Evolutionary conservation across 2,797 vertebrate species (phyloP).

Genomic region (Silurus lanzhouensis): DNA sequence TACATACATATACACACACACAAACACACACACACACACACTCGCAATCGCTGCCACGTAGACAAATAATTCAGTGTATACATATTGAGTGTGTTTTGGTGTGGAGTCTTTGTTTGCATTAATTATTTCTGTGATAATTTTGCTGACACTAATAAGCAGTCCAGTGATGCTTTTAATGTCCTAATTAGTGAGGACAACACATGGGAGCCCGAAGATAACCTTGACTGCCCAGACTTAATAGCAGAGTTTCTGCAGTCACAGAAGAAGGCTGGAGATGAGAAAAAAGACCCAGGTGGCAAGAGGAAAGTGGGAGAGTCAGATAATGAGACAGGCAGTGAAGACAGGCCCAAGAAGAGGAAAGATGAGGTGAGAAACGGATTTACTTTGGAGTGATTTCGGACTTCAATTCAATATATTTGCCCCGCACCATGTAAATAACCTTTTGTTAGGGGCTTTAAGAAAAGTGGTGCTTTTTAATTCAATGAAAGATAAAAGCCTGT

Average conservation of each 20-base stretch:
- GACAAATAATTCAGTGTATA: not conserved
- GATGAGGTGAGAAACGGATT: conserved; percentile 82
- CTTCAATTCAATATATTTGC: not conserved
- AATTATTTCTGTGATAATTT: not conserved
- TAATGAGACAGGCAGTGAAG: conserved; percentile 78
- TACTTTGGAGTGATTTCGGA: not conserved
- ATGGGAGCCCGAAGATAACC: conserved; percentile 96
- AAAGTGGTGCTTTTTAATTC: not conserved
- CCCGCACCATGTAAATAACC: not conserved
- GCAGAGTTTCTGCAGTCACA: conserved; percentile 92
- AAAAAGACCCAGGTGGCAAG: conserved; percentile 79
- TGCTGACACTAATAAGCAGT: not conserved
- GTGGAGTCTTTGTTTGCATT: not conserved
- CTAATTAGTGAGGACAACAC: conserved; percentile 91
- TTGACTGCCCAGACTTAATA: conserved; percentile 95
- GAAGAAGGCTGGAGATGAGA: conserved; percentile 86
- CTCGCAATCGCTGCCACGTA: too few relatives aligned
- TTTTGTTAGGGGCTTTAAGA: not conserved
- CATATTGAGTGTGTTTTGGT: not conserved
- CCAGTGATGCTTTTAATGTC: not conserved
- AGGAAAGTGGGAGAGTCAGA: conserved; percentile 82
- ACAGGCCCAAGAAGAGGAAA: conserved; percentile 93
- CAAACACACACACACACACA: too few relatives aligned
- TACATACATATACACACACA: too few relatives aligned
- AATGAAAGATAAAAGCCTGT: not conserved